Percentiles rank a stretch among this genome's conserved stretches.
These are phyloP conservation scores for Acronicta aceris DNA, from an alignment of 2,888 invertebrate genomes.

Conservation along the genomic window DNA sequence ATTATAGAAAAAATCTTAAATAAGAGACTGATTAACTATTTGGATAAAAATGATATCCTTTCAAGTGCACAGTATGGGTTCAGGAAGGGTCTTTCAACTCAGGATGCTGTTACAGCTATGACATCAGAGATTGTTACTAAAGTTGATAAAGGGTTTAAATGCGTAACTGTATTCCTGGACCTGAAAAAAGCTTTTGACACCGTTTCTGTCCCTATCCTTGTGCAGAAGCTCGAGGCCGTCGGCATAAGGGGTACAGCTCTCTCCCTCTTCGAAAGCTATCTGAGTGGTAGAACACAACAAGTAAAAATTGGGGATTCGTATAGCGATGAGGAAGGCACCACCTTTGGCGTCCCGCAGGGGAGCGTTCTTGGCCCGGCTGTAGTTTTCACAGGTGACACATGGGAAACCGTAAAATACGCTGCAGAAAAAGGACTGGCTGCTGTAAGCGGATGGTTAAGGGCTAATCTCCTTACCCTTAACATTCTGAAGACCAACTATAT, in stretches of 20 bases:
- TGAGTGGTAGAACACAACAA: constrained; percentile 3
- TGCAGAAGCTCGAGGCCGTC: constrained; percentile 9
- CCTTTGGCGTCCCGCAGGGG: constrained; percentile 4
- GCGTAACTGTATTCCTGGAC: constrained; percentile 11
- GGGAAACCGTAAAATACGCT: too few species aligned
- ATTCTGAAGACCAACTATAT: constrained; percentile 2
- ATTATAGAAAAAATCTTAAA: constrained; percentile 3
- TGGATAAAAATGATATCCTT: constrained; percentile 1
- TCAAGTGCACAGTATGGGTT: constrained; percentile 26
- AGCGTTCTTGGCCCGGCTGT: constrained; percentile 1
- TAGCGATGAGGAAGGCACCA: constrained; percentile 9
- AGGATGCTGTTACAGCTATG: constrained; percentile 1
- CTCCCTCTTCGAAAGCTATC: constrained; percentile 8
- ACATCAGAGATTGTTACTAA: constrained; percentile 1
- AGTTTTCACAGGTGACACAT: too few species aligned
- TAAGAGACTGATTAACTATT: neutral
- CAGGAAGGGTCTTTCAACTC: constrained; percentile 16
- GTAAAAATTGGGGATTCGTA: constrained; percentile 2
- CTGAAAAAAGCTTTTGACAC: constrained; percentile 14
- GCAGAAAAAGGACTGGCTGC: too few species aligned
- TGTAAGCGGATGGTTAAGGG: neutral
- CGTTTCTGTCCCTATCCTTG: constrained; percentile 10
- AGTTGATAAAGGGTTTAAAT: constrained; percentile 12
- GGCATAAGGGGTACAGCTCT: constrained; percentile 5
- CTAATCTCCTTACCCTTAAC: constrained; percentile 8